Evolutionary conservation across 2,888 invertebrate species (phyloP).

Genomic region (Galerucella pusilla): DNA sequence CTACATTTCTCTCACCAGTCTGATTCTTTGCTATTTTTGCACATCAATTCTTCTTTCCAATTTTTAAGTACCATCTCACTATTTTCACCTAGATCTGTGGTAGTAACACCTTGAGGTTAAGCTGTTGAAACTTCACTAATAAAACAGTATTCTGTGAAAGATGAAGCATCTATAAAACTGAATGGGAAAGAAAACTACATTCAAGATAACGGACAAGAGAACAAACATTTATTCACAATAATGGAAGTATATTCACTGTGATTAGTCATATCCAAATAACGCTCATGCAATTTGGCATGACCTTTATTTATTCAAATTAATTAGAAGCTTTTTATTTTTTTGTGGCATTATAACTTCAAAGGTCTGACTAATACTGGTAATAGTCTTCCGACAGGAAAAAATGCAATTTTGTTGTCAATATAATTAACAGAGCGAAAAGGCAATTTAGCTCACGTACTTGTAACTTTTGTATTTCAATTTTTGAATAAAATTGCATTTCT

Average conservation of each 20-base stretch:
- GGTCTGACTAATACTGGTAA: background rate
- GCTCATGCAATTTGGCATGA: conserved; percentile 43
- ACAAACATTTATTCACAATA: conserved; percentile 27
- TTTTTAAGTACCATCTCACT: too few relatives aligned
- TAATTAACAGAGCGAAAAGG: background rate
- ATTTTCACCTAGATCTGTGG: too few relatives aligned
- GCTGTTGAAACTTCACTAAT: conserved; percentile 6
- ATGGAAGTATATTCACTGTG: conserved; percentile 54
- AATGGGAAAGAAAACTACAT: background rate
- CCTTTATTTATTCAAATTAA: conserved; percentile 41
- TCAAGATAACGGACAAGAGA: conserved; percentile 5
- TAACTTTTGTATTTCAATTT: too few relatives aligned
- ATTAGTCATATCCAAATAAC: conserved; percentile 57
- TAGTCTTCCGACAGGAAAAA: background rate
- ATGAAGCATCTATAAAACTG: background rate
- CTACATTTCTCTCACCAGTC: too few relatives aligned
- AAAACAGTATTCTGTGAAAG: background rate
- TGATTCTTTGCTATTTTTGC: too few relatives aligned
- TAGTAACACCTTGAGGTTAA: too few relatives aligned
- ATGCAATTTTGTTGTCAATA: background rate
- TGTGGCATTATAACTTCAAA: background rate
- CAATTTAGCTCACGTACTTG: background rate
- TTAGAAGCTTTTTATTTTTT: conserved; percentile 40
- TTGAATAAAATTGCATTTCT: conserved; percentile 1
- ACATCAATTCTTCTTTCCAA: too few relatives aligned